Conservation (phyloP, 1,140 invertebrate genomes). For the Calephelis virginiensis region DNA sequence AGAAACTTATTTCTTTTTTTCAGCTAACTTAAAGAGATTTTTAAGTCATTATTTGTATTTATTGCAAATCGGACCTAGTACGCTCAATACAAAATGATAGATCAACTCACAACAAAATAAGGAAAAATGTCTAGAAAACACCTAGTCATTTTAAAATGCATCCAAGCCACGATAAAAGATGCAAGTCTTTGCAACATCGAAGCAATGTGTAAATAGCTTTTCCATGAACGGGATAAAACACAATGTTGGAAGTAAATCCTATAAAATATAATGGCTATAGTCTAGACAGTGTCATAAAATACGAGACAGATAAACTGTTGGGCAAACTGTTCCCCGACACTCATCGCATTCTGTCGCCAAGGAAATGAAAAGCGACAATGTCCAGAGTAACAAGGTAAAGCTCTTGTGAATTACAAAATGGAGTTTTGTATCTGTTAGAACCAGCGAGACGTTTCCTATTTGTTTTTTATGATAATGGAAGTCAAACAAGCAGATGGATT, state of each 20-base stretch:
- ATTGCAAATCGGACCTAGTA: too few species aligned
- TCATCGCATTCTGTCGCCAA: slow-evolving; percentile 23
- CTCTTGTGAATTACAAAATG: slow-evolving; percentile 16
- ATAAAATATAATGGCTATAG: slow-evolving; percentile 30
- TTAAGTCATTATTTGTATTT: too few species aligned
- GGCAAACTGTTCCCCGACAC: slow-evolving; percentile 19
- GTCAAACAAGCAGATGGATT: too few species aligned
- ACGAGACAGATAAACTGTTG: slow-evolving; percentile 21
- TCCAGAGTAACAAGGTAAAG: slow-evolving; percentile 13
- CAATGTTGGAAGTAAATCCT: slow-evolving; percentile 13
- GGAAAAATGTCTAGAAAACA: too few species aligned
- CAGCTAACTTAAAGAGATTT: too few species aligned
- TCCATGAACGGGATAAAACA: neutral
- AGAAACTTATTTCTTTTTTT: too few species aligned
- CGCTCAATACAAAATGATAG: too few species aligned
- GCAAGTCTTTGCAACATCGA: neutral
- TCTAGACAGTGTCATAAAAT: slow-evolving; percentile 32
- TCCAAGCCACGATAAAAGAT: neutral
- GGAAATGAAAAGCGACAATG: slow-evolving; percentile 22
- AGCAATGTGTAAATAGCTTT: slow-evolving; percentile 3
- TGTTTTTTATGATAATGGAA: too few species aligned
- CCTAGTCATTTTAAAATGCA: neutral
- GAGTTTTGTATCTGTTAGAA: slow-evolving; percentile 3
- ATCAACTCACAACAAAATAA: too few species aligned
- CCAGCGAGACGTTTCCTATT: too few species aligned